phyloP scores from a whole-genome alignment of 2,888 invertebrate species.

The Apeira syringaria region DNA sequence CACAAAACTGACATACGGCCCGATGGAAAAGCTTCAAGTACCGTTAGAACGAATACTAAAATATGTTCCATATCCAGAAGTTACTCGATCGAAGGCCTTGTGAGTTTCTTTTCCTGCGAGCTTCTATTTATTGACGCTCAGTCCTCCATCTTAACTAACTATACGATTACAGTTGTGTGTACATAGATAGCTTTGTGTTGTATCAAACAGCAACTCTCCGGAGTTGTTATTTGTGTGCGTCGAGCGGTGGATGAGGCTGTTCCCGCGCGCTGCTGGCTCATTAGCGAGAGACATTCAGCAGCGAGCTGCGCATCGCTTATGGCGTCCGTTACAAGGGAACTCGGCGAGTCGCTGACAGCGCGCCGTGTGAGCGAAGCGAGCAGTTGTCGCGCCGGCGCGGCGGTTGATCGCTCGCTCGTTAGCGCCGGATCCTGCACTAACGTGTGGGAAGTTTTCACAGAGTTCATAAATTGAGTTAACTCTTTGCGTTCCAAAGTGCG shows the following conservation, averaged over 20 bases:
- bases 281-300: slow-evolving; percentile 56
- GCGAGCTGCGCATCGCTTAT: slow-evolving; percentile 42
- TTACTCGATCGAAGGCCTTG: too few species aligned
- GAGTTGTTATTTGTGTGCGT: slow-evolving; percentile 55
- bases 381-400: slow-evolving; percentile 20
- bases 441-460: slow-evolving; percentile 2
- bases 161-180: too few species aligned
- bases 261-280: slow-evolving; percentile 63
- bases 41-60: too few species aligned
- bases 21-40: too few species aligned
- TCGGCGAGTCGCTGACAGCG: slow-evolving; percentile 5
- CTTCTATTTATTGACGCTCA: too few species aligned
- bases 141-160: too few species aligned
- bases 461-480: neutral
- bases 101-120: too few species aligned
- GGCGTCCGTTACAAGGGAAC: slow-evolving; percentile 31
- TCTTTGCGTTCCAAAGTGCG: too few species aligned
- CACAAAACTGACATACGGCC: too few species aligned
- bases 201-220: slow-evolving; percentile 49
- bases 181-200: slow-evolving; percentile 32
- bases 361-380: slow-evolving; percentile 24
- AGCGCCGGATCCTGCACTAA: slow-evolving; percentile 1
- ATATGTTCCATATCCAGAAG: too few species aligned
- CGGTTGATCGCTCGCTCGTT: slow-evolving; percentile 13
- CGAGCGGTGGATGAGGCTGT: slow-evolving; percentile 68